Evolutionary conservation across 2,888 invertebrate species (phyloP).

Genomic region (Cerastoderma edule): DNA sequence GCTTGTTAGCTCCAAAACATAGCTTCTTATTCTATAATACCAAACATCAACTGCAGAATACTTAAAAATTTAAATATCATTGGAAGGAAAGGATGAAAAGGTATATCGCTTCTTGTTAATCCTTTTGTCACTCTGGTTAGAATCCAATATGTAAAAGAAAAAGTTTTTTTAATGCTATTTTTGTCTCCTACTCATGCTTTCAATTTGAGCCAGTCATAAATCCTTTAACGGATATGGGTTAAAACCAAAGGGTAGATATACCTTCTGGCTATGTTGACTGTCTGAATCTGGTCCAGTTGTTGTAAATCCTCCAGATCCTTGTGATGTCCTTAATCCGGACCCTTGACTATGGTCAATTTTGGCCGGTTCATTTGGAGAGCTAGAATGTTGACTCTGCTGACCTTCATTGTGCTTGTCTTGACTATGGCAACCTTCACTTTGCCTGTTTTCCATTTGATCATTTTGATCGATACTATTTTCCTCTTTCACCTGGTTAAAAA

Average conservation of each 20-base stretch:
- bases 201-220: neutral
- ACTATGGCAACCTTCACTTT: neutral
- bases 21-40: no score
- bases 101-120: no score
- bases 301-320: constrained; percentile 7
- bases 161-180: no score
- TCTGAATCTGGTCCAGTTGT: neutral
- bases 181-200: no score
- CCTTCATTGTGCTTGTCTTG: neutral
- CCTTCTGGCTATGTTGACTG: neutral
- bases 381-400: neutral
- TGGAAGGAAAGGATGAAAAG: no score
- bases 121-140: neutral
- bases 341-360: constrained; percentile 5
- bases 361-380: no score
- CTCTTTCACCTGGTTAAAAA: neutral
- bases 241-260: neutral
- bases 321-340: neutral
- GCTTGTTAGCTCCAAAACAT: no score
- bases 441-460: neutral
- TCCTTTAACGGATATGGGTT: neutral
- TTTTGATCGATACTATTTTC: neutral
- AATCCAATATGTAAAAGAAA: neutral
- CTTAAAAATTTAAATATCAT: no score
- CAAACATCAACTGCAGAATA: no score